Percentiles rank a stretch among this genome's conserved stretches.
These are phyloP conservation scores for Peromyscus aztecus DNA, from an alignment of 2,797 vertebrate genomes.

Conservation along the genomic window DNA sequence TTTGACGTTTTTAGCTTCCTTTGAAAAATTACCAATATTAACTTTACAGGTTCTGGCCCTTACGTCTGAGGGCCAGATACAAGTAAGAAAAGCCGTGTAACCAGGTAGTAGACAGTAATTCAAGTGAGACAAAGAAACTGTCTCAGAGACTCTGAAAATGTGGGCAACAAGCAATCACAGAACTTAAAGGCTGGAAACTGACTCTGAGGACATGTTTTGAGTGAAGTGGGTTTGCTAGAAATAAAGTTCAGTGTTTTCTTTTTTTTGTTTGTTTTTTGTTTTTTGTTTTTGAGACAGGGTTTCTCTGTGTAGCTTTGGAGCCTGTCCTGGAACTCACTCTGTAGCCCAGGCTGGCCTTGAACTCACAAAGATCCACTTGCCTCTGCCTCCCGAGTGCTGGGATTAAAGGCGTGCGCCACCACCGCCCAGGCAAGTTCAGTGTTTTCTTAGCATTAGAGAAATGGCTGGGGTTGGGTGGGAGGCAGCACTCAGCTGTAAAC, in stretches of 20 bases:
- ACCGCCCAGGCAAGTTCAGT: neutral
- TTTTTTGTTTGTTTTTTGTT: no score
- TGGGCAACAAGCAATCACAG: neutral
- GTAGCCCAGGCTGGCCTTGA: no score
- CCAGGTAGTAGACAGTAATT: conserved; percentile 69
- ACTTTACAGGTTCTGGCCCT: conserved; percentile 69
- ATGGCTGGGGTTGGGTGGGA: conserved; percentile 67
- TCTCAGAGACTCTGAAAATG: conserved; percentile 15
- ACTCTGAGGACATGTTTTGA: conserved; percentile 62
- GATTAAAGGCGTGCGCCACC: no score
- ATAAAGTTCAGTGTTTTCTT: conserved; percentile 52
- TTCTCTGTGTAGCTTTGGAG: no score
- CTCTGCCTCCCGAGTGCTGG: no score
- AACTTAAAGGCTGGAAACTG: conserved; percentile 46
- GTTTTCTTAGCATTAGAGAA: conserved; percentile 76
- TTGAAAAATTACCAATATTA: conserved; percentile 80
- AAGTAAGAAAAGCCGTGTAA: conserved; percentile 68
- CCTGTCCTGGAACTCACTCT: no score
- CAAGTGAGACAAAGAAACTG: conserved; percentile 26
- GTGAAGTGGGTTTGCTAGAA: conserved; percentile 60
- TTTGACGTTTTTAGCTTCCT: conserved; percentile 83
- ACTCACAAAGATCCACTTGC: no score
- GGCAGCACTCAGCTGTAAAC: conserved; percentile 64
- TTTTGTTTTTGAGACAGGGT: no score
- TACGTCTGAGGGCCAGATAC: conserved; percentile 67